phyloP scores from a whole-genome alignment of 2,888 invertebrate species.

The Nesidiocoris tenuis region DNA sequence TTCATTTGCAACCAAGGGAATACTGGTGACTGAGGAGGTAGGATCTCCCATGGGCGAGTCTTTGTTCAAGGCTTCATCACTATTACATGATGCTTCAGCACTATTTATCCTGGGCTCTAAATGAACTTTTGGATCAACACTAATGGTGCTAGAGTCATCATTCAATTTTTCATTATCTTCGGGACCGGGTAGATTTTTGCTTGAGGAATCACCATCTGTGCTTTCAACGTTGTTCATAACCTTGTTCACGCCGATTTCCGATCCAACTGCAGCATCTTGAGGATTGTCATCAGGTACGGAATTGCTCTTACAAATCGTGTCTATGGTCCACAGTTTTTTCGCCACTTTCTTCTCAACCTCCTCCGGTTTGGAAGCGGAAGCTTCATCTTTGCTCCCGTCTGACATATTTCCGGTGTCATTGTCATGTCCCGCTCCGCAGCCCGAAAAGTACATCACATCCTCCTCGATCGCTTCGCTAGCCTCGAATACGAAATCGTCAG shows the following conservation, averaged over 20 bases:
- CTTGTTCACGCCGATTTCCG: neutral
- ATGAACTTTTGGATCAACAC: no score
- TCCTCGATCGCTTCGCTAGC: conserved; percentile 70
- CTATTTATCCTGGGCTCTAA: no score
- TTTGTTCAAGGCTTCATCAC: no score
- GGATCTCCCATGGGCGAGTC: no score
- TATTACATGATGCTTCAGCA: no score
- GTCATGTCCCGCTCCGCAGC: conserved; percentile 69
- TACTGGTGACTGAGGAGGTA: no score
- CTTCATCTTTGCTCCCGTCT: conserved; percentile 47
- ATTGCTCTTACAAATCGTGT: conserved; percentile 50
- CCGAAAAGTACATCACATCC: conserved; percentile 66
- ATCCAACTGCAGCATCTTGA: neutral
- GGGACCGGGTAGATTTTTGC: neutral
- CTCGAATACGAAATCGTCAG: conserved; percentile 52
- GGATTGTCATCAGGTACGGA: neutral
- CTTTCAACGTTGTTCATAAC: neutral
- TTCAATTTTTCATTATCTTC: conserved; percentile 55
- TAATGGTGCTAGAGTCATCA: no score
- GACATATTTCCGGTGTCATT: conserved; percentile 71
- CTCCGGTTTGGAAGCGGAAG: conserved; percentile 8
- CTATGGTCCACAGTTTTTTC: conserved; percentile 52
- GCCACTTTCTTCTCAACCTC: conserved; percentile 48
- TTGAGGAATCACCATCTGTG: neutral
- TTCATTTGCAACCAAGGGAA: no score